Evolutionary conservation across 2,888 invertebrate genomes (phyloP), one percentile per base, ranked within the genome.

Genomic region (Melolontha melolontha): DNA sequence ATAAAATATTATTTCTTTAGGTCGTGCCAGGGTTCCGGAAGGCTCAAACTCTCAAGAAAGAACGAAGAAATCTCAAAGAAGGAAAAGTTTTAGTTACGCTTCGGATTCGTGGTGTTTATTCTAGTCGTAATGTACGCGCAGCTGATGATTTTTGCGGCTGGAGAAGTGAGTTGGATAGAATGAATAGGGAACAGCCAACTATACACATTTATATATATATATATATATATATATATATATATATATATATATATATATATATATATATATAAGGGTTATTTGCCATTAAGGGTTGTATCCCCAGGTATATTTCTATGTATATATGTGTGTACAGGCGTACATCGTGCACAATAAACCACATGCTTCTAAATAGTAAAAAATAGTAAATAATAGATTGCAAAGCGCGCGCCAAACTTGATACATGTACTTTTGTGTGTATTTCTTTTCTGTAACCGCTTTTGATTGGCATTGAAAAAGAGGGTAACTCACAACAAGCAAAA

Each of bases 1-100:
- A 80, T 79, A 78, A 76, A 77, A 79, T 80, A 79, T 79, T 79
- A 78, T 79, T 79, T 77, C 77, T 49, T 49, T 7, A 22, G 49
- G 49, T 22, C 11, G 6, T 16, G 16, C 22, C 5, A n/a, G 77
- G 79, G 76, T 29, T 22, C 50, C 47, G n/a, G 34, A 22, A 41
- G 8, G 16, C 39, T 42, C 47, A 39, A 39, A 41, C 2, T n/a
- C 4, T 14, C 17, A 29, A 29, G 34, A 47, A 69, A 73, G 70
- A 72, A 69, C 68, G 70, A 39, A 50, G 27, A 62, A 16, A 66
- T 42, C 54, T 72, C 70, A 74, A 71, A 73, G 72, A 74, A 59
- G 63, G 27, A 66, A 54, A 67, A 73, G 72, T 57, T 70, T 70
- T 72, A 68, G 73, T 72, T 74, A 66, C 64, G 70, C 69, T 42